Conservation (phyloP, 2,888 invertebrate genomes). For the Sussaba pulchella region DNA sequence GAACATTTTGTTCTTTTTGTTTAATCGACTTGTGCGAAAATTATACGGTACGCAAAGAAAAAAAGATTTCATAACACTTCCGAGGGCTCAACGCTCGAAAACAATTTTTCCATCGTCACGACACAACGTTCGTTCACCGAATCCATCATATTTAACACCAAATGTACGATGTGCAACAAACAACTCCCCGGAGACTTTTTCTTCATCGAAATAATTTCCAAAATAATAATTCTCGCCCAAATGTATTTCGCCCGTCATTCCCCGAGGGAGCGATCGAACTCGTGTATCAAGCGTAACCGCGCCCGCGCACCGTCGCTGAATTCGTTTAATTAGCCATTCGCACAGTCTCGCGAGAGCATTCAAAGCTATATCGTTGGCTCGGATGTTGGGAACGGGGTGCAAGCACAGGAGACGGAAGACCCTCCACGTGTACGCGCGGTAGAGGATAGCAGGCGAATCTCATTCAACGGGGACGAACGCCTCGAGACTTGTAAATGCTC, state of each 20-base stretch:
- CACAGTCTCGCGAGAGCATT: slow-evolving; percentile 46
- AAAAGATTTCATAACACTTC: background rate
- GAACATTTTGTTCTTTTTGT: slow-evolving; percentile 22
- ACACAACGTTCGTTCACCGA: background rate
- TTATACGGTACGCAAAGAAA: slow-evolving; percentile 29
- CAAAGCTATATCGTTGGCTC: slow-evolving; percentile 36
- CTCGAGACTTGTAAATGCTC: slow-evolving; percentile 37
- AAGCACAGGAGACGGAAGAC: background rate
- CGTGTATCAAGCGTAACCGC: slow-evolving; percentile 19
- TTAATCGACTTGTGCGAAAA: no score
- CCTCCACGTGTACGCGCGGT: slow-evolving; percentile 2
- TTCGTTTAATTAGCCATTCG: slow-evolving; percentile 61
- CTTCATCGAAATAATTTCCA: slow-evolving; percentile 28
- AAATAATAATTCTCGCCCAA: background rate
- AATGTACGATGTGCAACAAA: slow-evolving; percentile 55
- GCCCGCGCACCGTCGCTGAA: slow-evolving; percentile 42
- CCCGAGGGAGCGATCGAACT: slow-evolving; percentile 47
- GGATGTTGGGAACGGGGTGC: slow-evolving; percentile 3
- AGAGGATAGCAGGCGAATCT: slow-evolving; percentile 26
- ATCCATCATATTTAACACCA: slow-evolving; percentile 35
- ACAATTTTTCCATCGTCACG: slow-evolving; percentile 8
- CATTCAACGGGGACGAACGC: slow-evolving; percentile 37
- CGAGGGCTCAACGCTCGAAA: slow-evolving; percentile 13
- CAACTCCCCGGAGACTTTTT: slow-evolving; percentile 45
- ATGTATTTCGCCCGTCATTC: background rate